These are phyloP conservation scores for Talpa occidentalis DNA, from an alignment of 2,113 vertebrate genomes.

Conservation along the genomic window DNA sequence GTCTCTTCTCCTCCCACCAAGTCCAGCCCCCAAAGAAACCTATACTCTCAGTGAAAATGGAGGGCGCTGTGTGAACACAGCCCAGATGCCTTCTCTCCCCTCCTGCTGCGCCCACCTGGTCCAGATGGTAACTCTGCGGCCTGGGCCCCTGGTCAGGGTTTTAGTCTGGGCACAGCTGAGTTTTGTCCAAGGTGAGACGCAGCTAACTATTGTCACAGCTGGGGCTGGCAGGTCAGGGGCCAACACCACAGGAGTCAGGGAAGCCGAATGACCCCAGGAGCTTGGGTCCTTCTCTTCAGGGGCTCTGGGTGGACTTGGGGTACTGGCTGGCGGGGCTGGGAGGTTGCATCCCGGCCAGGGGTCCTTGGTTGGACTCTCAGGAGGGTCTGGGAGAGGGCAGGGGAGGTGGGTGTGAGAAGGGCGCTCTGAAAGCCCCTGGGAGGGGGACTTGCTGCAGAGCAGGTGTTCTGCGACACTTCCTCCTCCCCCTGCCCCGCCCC, in stretches of 20 bases:
- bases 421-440: background rate
- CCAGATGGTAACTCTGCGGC: background rate
- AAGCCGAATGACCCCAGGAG: background rate
- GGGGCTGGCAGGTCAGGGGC: too few species aligned
- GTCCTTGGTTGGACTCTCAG: background rate
- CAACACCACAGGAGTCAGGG: too few species aligned
- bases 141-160: rapidly evolving
- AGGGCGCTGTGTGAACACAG: background rate
- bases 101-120: background rate
- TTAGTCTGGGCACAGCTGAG: background rate
- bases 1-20: background rate
- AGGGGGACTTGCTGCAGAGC: background rate
- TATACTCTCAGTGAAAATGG: background rate
- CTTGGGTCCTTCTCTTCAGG: background rate
- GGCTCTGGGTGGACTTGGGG: background rate
- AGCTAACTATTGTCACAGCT: background rate
- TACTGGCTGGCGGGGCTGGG: background rate
- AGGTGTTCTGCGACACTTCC: background rate
- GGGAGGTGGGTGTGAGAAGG: background rate
- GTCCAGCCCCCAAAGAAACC: background rate
- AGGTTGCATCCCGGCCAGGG: background rate
- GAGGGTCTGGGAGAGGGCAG: background rate
- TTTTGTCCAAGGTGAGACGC: background rate
- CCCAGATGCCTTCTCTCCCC: background rate
- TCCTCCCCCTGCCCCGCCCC: background rate